Evolutionary conservation across 2,797 vertebrate genomes (phyloP).

Genomic region (Etheostoma perlongum): DNA sequence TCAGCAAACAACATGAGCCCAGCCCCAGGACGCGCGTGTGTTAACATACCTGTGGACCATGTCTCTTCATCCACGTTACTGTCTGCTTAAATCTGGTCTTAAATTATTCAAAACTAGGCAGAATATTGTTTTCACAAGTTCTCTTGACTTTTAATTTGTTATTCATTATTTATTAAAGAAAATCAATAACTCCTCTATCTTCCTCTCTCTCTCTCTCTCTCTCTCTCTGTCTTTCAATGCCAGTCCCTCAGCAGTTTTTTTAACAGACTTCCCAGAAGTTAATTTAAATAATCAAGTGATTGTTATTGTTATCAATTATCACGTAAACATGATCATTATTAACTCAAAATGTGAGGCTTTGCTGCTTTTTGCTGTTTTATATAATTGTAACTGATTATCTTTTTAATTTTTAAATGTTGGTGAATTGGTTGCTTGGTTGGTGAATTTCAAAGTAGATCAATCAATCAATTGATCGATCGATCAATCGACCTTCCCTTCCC

Average conservation of each 20-base stretch:
- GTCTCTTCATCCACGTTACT: not conserved
- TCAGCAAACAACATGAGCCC: conserved; percentile 22
- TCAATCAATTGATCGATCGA: no score
- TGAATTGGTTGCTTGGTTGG: no score
- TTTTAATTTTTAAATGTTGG: no score
- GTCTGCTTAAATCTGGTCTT: not conserved
- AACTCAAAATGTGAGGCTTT: no score
- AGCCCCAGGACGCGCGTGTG: conserved; percentile 2
- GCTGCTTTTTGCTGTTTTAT: no score
- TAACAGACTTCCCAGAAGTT: no score
- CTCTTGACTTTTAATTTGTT: not conserved
- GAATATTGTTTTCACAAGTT: not conserved
- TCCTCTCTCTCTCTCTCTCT: not conserved
- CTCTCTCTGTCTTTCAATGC: not conserved
- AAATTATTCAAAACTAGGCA: not conserved
- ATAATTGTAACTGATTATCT: no score
- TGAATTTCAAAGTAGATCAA: no score
- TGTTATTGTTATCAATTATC: no score
- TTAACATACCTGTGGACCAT: conserved; percentile 6
- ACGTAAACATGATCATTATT: no score
- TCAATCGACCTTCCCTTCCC: no score
- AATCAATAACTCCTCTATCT: not conserved
- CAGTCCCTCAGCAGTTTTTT: not conserved
- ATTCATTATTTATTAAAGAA: not conserved
- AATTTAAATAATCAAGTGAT: no score